Percentiles rank a stretch among this genome's conserved stretches.
These are phyloP conservation scores for Metaphire vulgaris DNA, from an alignment of 1,140 invertebrate genomes.

Conservation along the genomic window DNA sequence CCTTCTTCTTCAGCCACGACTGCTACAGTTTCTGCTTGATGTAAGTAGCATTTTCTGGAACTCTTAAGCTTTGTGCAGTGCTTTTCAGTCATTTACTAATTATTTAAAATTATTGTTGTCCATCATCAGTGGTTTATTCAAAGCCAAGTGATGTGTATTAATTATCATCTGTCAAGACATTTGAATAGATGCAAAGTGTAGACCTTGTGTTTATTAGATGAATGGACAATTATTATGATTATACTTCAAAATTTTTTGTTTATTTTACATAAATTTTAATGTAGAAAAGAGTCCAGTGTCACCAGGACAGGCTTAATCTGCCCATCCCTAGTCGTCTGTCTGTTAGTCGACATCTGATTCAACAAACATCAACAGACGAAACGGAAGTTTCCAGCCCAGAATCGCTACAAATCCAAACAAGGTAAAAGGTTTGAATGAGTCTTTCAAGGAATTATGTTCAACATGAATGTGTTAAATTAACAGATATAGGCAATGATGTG, in stretches of 20 bases:
- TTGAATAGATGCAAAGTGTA: no score
- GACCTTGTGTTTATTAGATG: no score
- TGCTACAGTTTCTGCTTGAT: conserved; percentile 45
- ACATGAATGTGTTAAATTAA: conserved; percentile 19
- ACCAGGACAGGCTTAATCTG: not conserved
- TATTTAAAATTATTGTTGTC: no score
- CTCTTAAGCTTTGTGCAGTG: conserved; percentile 4
- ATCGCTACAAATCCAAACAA: conserved; percentile 36
- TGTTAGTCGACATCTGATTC: conserved; percentile 33
- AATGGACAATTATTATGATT: no score
- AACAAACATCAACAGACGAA: conserved; percentile 42
- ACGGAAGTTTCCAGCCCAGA: conserved; percentile 37
- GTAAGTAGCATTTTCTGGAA: conserved; percentile 33
- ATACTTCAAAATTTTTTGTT: no score
- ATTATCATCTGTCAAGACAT: no score
- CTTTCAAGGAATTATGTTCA: conserved; percentile 17
- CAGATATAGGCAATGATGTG: no score
- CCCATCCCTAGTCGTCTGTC: conserved; percentile 16
- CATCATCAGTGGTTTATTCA: no score
- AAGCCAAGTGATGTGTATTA: no score
- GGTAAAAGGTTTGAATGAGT: conserved; percentile 30
- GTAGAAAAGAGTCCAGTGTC: not conserved
- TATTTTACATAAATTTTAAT: not conserved
- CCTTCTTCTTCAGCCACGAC: conserved; percentile 42
- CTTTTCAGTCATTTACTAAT: not conserved